These are phyloP conservation scores for Lepilemur ruficaudatus DNA, from an alignment of 2,797 vertebrate genomes.

Conservation along the genomic window DNA sequence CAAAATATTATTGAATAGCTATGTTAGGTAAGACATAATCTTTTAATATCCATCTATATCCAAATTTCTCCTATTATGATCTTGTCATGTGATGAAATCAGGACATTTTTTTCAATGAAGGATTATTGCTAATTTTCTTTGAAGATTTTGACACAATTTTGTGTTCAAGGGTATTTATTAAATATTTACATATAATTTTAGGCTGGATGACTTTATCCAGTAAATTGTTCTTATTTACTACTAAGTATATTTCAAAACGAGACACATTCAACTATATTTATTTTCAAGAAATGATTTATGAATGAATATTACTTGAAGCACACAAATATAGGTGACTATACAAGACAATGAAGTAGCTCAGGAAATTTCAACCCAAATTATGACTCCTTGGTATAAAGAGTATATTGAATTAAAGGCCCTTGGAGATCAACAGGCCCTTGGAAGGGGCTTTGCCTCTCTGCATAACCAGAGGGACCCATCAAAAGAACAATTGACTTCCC, in stretches of 20 bases:
- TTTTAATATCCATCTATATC: not conserved
- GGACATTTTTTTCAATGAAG: not conserved
- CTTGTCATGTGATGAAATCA: not conserved
- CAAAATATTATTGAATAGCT: not conserved
- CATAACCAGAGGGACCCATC: not conserved
- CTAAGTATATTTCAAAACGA: slow-evolving; percentile 45
- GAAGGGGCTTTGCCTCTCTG: not conserved
- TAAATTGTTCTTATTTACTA: not conserved
- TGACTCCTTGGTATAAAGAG: not conserved
- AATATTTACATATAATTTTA: not conserved
- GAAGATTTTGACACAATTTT: not conserved
- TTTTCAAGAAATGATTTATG: slow-evolving; percentile 17
- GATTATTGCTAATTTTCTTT: not conserved
- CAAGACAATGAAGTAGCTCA: not conserved
- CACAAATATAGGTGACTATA: not conserved
- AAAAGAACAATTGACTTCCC: not conserved
- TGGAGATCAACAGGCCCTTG: not conserved
- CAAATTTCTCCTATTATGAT: not conserved
- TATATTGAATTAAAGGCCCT: not conserved
- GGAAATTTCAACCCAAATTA: not conserved
- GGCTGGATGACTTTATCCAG: not conserved
- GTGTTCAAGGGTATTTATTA: not conserved
- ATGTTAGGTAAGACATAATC: not conserved
- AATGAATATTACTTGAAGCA: not conserved
- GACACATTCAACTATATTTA: not conserved